These are phyloP conservation scores for Eustalomyia histrio DNA, from an alignment of 2,888 invertebrate species.

Conservation along the genomic window DNA sequence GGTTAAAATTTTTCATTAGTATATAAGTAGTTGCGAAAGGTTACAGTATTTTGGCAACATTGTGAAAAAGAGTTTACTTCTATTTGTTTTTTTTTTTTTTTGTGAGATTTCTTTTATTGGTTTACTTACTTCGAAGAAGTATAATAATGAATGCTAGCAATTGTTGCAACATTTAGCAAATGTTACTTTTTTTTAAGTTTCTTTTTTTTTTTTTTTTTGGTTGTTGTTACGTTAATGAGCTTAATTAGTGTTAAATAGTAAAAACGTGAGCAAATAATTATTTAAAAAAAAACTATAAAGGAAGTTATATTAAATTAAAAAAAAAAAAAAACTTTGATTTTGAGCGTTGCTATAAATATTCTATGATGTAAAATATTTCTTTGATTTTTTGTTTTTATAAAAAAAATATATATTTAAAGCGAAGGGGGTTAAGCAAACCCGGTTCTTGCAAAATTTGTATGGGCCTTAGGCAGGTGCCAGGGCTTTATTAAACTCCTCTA, in stretches of 20 bases:
- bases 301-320: neutral
- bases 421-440: no score
- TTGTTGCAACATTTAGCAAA: constrained; percentile 28
- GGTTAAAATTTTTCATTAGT: constrained; percentile 49
- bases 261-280: constrained; percentile 63
- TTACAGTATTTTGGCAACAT: constrained; percentile 60
- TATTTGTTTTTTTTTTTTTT: no score
- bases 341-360: no score
- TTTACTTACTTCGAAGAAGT: constrained; percentile 19
- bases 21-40: constrained; percentile 14
- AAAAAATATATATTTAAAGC: no score
- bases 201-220: no score
- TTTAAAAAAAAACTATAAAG: constrained; percentile 11
- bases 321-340: no score
- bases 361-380: no score
- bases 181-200: constrained; percentile 12
- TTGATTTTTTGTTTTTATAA: no score
- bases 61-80: neutral
- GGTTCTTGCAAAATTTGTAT: no score
- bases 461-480: no score
- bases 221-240: constrained; percentile 71
- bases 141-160: constrained; percentile 34
- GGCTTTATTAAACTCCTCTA: no score
- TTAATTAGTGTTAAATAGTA: constrained; percentile 74
- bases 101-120: constrained; percentile 13